Conservation (phyloP, 1,140 invertebrate species). For the Doryteuthis pealeii region DNA sequence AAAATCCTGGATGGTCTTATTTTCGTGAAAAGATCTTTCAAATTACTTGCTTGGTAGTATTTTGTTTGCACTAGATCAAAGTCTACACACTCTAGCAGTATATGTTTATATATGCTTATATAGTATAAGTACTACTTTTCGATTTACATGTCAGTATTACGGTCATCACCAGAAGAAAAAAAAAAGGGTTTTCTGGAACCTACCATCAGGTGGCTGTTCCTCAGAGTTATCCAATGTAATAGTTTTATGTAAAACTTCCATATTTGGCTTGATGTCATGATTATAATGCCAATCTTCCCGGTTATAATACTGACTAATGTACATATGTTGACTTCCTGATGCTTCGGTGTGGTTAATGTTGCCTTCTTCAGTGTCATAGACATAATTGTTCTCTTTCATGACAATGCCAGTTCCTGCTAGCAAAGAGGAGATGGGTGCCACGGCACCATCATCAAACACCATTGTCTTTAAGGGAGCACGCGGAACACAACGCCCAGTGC, state of each 20-base stretch:
- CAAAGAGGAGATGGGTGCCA: slow-evolving; percentile 8
- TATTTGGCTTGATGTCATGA: slow-evolving; percentile 11
- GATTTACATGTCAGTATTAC: too few species aligned
- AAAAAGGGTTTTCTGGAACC: background rate
- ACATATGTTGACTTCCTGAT: background rate
- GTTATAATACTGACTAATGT: background rate
- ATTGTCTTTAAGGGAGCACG: slow-evolving; percentile 24
- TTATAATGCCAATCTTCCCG: background rate
- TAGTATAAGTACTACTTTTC: too few species aligned
- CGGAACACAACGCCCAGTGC: slow-evolving; percentile 49
- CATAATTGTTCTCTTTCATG: background rate
- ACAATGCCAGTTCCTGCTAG: background rate
- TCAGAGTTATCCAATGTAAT: background rate
- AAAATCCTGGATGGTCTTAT: too few species aligned
- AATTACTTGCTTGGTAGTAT: too few species aligned
- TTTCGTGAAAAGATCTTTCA: too few species aligned
- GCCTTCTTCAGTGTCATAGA: background rate
- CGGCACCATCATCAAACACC: slow-evolving; percentile 12
- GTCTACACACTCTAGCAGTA: too few species aligned
- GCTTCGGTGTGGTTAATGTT: background rate
- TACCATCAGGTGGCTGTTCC: background rate
- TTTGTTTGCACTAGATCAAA: too few species aligned
- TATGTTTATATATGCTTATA: too few species aligned
- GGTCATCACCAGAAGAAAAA: background rate
- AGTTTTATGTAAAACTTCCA: background rate